phyloP scores from a whole-genome alignment of 2,888 invertebrate genomes.

The Gryllus longicercus region DNA sequence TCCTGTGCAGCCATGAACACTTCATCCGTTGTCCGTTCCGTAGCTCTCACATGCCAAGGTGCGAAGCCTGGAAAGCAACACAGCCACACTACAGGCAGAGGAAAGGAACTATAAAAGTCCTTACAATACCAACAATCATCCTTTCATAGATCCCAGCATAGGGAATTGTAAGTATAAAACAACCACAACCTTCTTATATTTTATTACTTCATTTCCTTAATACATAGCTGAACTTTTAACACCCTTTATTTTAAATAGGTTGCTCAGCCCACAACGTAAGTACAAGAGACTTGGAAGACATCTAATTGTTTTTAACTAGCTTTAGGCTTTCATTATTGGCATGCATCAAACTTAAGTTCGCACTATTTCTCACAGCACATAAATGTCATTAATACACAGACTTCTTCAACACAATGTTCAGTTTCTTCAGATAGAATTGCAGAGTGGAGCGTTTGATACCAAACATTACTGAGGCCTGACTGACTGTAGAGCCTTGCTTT shows the following conservation, averaged over 20 bases:
- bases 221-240: neutral
- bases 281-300: neutral
- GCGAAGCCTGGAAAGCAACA: constrained; percentile 63
- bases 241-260: neutral
- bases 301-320: neutral
- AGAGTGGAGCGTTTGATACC: constrained; percentile 55
- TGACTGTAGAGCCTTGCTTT: constrained; percentile 52
- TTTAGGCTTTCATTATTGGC: too few species aligned
- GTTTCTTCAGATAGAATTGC: constrained; percentile 55
- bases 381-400: constrained; percentile 5
- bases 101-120: neutral
- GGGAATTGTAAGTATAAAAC: neutral
- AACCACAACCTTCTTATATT: constrained; percentile 32
- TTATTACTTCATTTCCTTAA: neutral
- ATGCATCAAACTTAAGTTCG: neutral
- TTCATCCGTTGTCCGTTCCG: constrained; percentile 66
- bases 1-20: constrained; percentile 80
- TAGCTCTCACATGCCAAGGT: constrained; percentile 74
- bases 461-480: constrained; percentile 51
- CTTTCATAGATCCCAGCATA: neutral
- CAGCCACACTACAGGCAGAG: neutral
- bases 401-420: constrained; percentile 50
- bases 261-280: too few species aligned
- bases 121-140: neutral
- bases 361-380: neutral